Conservation (phyloP, 2,113 vertebrate genomes). For the Hydrochoerus hydrochaeris region DNA sequence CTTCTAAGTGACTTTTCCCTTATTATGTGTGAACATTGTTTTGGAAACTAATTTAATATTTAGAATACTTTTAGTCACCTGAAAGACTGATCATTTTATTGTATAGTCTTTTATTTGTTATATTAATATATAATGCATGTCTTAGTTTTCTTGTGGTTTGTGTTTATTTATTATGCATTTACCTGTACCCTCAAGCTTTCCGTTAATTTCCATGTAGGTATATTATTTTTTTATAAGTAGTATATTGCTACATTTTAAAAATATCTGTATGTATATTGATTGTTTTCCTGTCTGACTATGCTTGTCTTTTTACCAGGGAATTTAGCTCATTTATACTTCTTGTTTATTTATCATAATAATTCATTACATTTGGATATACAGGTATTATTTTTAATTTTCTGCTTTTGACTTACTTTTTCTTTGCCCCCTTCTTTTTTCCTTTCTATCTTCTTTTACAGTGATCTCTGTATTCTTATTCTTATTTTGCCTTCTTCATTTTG, state of each 20-base stretch:
- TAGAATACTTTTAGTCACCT: constrained; percentile 1
- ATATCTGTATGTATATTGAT: background rate
- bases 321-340: background rate
- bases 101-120: background rate
- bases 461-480: background rate
- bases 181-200: background rate
- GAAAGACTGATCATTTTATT: background rate
- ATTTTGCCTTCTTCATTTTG: background rate
- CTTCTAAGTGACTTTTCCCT: background rate
- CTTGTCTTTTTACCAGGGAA: background rate
- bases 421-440: background rate
- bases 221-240: background rate
- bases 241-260: background rate
- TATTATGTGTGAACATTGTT: background rate
- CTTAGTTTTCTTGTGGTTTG: background rate
- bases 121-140: background rate
- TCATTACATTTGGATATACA: background rate
- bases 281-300: background rate
- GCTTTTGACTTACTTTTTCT: background rate
- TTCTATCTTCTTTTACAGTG: background rate
- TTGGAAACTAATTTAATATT: background rate
- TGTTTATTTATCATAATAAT: background rate
- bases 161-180: background rate
- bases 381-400: background rate
- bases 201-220: background rate